Conservation (phyloP, 1,140 invertebrate genomes). For the Drosophila bipectinata region DNA sequence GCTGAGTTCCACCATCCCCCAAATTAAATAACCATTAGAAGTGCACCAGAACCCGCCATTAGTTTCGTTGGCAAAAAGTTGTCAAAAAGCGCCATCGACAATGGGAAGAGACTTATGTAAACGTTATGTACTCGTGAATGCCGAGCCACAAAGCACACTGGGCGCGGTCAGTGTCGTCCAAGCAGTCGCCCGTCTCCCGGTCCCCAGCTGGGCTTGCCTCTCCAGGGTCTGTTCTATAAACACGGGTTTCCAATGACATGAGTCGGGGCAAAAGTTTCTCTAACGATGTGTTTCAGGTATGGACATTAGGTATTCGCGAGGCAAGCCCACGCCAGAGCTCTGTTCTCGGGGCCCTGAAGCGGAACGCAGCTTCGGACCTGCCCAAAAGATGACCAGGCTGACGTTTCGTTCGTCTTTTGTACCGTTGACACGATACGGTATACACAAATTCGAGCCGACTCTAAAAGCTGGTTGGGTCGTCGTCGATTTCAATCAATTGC, state of each 20-base stretch:
- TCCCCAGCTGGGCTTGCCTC: background rate
- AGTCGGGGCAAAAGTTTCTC: background rate
- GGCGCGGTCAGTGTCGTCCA: too few species aligned
- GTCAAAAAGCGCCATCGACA: too few species aligned
- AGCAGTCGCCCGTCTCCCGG: too few species aligned
- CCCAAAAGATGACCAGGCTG: background rate
- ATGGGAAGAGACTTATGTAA: too few species aligned
- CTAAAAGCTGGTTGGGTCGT: too few species aligned
- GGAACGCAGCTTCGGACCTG: background rate
- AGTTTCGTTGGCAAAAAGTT: conserved; percentile 12
- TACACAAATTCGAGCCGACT: background rate
- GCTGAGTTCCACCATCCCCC: conserved; percentile 3
- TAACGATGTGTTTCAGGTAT: background rate
- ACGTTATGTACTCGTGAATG: too few species aligned
- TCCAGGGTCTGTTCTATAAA: conserved; percentile 4
- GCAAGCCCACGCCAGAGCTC: background rate
- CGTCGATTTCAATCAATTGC: conserved; percentile 23
- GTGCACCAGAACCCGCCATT: background rate
- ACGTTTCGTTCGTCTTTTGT: background rate
- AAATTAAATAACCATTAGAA: conserved; percentile 49
- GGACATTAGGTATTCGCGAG: background rate
- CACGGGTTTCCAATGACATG: background rate
- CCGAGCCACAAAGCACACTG: background rate
- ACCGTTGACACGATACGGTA: background rate
- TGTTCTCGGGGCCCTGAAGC: background rate